A percentile compares a stretch with the other conserved stretches of the same genome.
phyloP scores from a whole-genome alignment of 2,888 invertebrate species.

The Heliconius erato region DNA sequence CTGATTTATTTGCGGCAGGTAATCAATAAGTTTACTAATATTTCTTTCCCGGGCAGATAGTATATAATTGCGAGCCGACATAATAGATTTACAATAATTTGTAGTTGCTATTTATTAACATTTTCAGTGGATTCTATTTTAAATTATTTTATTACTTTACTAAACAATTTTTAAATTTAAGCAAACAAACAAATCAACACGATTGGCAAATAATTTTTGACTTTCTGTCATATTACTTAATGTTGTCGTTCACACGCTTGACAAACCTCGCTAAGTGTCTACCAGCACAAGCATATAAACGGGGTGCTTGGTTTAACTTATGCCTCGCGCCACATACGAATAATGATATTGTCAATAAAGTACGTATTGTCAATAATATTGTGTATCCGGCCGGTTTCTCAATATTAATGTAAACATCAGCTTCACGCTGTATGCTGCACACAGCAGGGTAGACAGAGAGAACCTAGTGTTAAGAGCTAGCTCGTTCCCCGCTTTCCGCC shows the following conservation, averaged over 20 bases:
- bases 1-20: constrained; percentile 75
- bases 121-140: background rate
- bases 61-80: constrained; percentile 79
- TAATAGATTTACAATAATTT: constrained; percentile 58
- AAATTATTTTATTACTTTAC: background rate
- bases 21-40: constrained; percentile 74
- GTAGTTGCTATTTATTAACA: constrained; percentile 13
- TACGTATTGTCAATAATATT: too few relatives aligned
- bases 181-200: constrained; percentile 14
- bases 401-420: too few relatives aligned
- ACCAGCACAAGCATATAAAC: too few relatives aligned
- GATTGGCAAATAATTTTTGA: constrained; percentile 4
- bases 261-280: background rate
- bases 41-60: constrained; percentile 77
- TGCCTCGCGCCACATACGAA: too few relatives aligned
- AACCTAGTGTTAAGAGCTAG: too few relatives aligned
- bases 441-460: too few relatives aligned
- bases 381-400: too few relatives aligned
- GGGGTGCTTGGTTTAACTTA: too few relatives aligned
- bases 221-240: background rate
- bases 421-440: too few relatives aligned
- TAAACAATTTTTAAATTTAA: constrained; percentile 16
- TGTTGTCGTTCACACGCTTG: background rate
- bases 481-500: too few relatives aligned
- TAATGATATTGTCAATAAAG: too few relatives aligned